Evolutionary conservation across 2,888 invertebrate genomes (phyloP).

Genomic region (Diarsia brunnea): DNA sequence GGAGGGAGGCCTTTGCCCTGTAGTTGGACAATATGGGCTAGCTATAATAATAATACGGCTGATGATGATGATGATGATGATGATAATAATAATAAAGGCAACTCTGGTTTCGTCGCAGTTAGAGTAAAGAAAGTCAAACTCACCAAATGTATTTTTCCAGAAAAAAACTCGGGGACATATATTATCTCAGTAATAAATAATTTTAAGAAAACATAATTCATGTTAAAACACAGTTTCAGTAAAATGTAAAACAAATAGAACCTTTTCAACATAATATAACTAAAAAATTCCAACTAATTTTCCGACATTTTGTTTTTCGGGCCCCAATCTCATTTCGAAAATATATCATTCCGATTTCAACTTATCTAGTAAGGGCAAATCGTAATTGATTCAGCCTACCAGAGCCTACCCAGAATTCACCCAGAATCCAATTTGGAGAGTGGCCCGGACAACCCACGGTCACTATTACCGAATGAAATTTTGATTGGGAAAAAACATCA

Average conservation of each 20-base stretch:
- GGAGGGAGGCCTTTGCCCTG: too few relatives aligned
- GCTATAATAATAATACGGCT: too few relatives aligned
- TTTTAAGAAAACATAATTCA: neutral
- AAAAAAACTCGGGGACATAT: neutral
- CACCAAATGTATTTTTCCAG: neutral
- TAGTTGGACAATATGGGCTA: too few relatives aligned
- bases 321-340: slow-evolving; percentile 38
- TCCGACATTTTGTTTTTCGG: slow-evolving; percentile 10
- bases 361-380: slow-evolving; percentile 32
- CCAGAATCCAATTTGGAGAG: slow-evolving; percentile 66
- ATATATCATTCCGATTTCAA: slow-evolving; percentile 40
- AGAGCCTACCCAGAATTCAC: slow-evolving; percentile 41
- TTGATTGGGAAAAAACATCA: slow-evolving; percentile 67
- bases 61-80: too few relatives aligned
- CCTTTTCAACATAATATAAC: neutral
- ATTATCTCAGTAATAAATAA: too few relatives aligned
- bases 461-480: slow-evolving; percentile 68
- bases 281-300: neutral
- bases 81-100: too few relatives aligned
- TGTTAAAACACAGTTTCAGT: neutral
- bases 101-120: neutral
- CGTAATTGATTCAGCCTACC: slow-evolving; percentile 56
- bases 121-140: neutral
- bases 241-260: neutral
- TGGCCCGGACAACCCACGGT: slow-evolving; percentile 53